A percentile compares a stretch with the other conserved stretches of the same genome.
phyloP scores from a whole-genome alignment of 2,113 vertebrate species.

The Hippocampus abdominalis region DNA sequence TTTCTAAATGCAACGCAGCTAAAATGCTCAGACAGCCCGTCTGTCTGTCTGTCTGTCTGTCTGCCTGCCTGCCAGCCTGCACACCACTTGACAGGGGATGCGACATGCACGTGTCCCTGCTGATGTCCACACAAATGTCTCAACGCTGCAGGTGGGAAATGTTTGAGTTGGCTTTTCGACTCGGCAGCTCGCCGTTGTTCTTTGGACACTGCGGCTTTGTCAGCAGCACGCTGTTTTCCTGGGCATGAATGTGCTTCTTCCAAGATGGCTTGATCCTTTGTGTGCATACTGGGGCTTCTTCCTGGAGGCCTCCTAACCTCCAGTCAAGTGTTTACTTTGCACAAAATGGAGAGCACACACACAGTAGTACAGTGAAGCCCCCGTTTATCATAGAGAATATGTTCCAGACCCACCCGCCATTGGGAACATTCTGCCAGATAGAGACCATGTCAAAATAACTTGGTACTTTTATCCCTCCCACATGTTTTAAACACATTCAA shows the following conservation, averaged over 20 bases:
- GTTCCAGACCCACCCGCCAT: background rate
- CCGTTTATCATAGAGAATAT: background rate
- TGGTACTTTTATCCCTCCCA: background rate
- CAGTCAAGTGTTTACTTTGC: slow-evolving; percentile 51
- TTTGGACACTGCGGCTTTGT: slow-evolving; percentile 43
- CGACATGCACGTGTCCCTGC: background rate
- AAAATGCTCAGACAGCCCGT: slow-evolving; percentile 24
- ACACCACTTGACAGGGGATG: background rate
- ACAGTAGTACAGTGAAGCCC: slow-evolving; percentile 25
- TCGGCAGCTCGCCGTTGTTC: slow-evolving; percentile 33
- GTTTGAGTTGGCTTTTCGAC: slow-evolving; percentile 41
- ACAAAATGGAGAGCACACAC: slow-evolving; percentile 41
- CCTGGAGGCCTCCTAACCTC: slow-evolving; percentile 37
- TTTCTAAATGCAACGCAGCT: slow-evolving; percentile 52
- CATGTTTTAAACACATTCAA: background rate
- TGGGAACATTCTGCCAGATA: background rate
- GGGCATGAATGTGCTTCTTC: slow-evolving; percentile 33
- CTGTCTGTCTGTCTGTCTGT: slow-evolving; percentile 18
- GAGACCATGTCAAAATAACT: background rate
- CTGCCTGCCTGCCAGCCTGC: background rate
- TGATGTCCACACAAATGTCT: slow-evolving; percentile 16
- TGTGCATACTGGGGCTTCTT: slow-evolving; percentile 26
- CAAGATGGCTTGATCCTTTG: slow-evolving; percentile 36
- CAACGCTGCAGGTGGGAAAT: slow-evolving; percentile 18
- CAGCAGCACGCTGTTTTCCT: slow-evolving; percentile 48